Percentiles rank a stretch among this genome's conserved stretches.
These are phyloP conservation scores for Micrasema minimum DNA, from an alignment of 1,140 invertebrate genomes.

Conservation along the genomic window DNA sequence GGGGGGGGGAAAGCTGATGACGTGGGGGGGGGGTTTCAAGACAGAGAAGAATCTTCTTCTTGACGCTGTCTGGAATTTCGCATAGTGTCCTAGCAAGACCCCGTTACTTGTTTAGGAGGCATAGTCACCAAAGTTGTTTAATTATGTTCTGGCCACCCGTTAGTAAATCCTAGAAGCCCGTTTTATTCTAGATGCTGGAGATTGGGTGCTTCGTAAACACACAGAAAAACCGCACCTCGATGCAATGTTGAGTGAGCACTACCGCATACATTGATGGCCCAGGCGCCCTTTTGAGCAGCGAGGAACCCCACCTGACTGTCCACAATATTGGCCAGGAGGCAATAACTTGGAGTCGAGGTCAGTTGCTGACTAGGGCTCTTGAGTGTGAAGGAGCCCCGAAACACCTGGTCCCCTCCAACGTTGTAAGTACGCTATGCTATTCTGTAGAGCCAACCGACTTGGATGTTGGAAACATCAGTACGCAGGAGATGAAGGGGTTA, in stretches of 20 bases:
- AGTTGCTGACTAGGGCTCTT: not conserved
- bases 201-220: not conserved
- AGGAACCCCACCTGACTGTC: not conserved
- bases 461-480: too few species aligned
- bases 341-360: not conserved
- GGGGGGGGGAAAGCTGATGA: too few species aligned
- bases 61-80: not conserved
- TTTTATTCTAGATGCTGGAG: not conserved
- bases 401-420: not conserved
- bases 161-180: not conserved
- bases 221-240: not conserved
- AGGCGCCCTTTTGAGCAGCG: not conserved
- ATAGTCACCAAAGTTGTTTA: not conserved
- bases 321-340: not conserved
- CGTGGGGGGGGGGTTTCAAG: too few species aligned
- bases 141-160: too few species aligned
- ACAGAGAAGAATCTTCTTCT: not conserved
- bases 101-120: not conserved
- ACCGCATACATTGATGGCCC: not conserved
- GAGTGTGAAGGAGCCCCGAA: not conserved
- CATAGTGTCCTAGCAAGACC: too few species aligned
- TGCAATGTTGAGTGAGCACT: not conserved
- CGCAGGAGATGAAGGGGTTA: too few species aligned
- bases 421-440: too few species aligned
- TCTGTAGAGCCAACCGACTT: too few species aligned